These are phyloP conservation scores for Micrastur ruficollis DNA, from an alignment of 2,797 vertebrate species.

Conservation along the genomic window DNA sequence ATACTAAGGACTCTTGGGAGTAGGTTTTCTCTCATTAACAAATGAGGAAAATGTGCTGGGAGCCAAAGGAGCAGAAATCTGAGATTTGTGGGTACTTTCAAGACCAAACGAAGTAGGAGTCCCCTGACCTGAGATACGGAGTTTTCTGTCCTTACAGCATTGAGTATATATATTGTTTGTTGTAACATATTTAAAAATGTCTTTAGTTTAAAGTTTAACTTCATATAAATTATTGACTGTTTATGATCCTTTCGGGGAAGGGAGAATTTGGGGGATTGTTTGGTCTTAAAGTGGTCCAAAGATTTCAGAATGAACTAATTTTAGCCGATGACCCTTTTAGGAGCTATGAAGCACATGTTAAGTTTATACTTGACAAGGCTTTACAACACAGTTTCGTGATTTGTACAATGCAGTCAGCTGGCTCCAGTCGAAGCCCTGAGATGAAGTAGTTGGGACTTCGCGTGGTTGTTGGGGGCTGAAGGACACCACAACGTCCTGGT, in stretches of 20 bases:
- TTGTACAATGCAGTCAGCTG: not conserved
- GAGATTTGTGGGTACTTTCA: slow-evolving; percentile 62
- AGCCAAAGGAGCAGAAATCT: slow-evolving; percentile 53
- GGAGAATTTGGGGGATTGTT: slow-evolving; percentile 32
- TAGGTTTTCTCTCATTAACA: slow-evolving; percentile 35
- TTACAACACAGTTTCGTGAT: not conserved
- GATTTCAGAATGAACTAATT: slow-evolving; percentile 67
- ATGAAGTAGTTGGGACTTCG: not conserved
- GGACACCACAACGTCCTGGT: not conserved
- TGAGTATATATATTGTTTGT: slow-evolving; percentile 68
- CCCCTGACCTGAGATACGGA: slow-evolving; percentile 22
- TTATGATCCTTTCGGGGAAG: not conserved
- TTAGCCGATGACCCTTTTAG: slow-evolving; percentile 50
- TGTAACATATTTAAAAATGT: slow-evolving; percentile 70
- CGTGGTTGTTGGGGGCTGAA: not conserved
- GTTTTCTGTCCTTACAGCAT: slow-evolving; percentile 27
- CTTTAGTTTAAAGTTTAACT: slow-evolving; percentile 53
- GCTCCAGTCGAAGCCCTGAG: not conserved
- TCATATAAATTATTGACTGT: slow-evolving; percentile 73
- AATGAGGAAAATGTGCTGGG: slow-evolving; percentile 39
- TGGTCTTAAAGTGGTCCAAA: slow-evolving; percentile 64
- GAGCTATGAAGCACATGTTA: not conserved
- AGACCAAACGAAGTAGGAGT: slow-evolving; percentile 63
- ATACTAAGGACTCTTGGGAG: slow-evolving; percentile 50
- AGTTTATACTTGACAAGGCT: slow-evolving; percentile 26